Conservation (phyloP, 2,888 invertebrate species). For the Drosophila vallismaia region DNA sequence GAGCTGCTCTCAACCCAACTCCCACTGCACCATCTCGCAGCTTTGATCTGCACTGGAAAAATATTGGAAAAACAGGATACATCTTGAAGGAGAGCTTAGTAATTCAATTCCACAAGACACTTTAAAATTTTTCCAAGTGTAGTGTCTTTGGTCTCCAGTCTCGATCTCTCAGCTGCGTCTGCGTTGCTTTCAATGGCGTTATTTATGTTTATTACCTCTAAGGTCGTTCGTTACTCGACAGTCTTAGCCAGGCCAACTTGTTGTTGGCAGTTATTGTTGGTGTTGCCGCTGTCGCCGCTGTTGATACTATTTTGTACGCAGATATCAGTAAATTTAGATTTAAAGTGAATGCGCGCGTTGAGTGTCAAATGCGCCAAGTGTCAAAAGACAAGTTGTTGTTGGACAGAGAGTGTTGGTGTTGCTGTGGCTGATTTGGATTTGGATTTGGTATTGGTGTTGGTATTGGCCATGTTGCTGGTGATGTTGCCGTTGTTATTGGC, state of each 20-base stretch:
- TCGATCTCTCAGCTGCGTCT: conserved; percentile 67
- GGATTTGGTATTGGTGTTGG: conserved; percentile 27
- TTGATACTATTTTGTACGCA: conserved; percentile 80
- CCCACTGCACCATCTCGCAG: conserved; percentile 25
- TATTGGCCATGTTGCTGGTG: conserved; percentile 36
- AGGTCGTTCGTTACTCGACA: conserved; percentile 78
- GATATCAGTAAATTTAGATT: conserved; percentile 80
- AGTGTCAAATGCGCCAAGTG: conserved; percentile 80
- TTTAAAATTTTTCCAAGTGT: conserved; percentile 2
- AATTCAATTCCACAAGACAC: not conserved
- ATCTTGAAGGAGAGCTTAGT: too few species aligned
- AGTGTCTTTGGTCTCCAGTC: conserved; percentile 40
- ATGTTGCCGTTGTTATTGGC: conserved; percentile 40
- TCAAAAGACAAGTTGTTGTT: conserved; percentile 66
- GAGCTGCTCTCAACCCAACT: conserved; percentile 41
- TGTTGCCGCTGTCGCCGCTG: conserved; percentile 73
- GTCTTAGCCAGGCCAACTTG: conserved; percentile 53
- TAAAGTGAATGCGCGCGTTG: conserved; percentile 81
- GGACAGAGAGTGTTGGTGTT: conserved; percentile 36
- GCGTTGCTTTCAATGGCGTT: conserved; percentile 80
- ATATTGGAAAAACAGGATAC: not conserved
- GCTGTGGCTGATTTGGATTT: too few species aligned
- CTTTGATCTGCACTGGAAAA: conserved; percentile 10
- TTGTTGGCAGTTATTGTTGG: conserved; percentile 49
- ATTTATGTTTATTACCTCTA: conserved; percentile 81